phyloP scores from a whole-genome alignment of 2,888 invertebrate genomes.

The Meiosimyza decipiens region DNA sequence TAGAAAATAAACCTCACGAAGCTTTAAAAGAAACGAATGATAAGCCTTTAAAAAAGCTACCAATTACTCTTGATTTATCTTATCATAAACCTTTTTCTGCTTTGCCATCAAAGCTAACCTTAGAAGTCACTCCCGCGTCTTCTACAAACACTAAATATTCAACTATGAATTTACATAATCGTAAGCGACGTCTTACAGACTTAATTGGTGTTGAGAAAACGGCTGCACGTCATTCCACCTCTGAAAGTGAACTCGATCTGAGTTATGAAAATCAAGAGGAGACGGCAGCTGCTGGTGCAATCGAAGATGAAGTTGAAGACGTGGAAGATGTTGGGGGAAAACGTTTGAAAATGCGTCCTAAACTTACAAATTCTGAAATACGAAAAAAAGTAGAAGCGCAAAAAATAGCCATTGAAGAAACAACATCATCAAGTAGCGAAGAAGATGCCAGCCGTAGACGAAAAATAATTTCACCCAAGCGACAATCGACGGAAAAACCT shows the following conservation, averaged over 20 bases:
- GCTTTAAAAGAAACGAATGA: background rate
- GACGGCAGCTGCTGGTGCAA: constrained; percentile 40
- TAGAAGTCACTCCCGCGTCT: constrained; percentile 17
- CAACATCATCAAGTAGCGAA: constrained; percentile 61
- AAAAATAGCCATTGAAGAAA: constrained; percentile 55
- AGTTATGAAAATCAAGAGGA: constrained; percentile 69
- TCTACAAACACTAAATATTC: constrained; percentile 6
- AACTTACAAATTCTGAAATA: constrained; percentile 55
- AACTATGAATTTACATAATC: constrained; percentile 45
- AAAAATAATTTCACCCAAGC: constrained; percentile 53
- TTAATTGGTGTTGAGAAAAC: constrained; percentile 47
- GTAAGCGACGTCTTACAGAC: constrained; percentile 60
- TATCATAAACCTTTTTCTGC: background rate
- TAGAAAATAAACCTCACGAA: background rate
- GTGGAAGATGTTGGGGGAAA: constrained; percentile 61
- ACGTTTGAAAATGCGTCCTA: constrained; percentile 62
- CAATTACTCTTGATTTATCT: background rate
- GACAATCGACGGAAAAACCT: constrained; percentile 30
- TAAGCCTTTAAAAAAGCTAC: background rate
- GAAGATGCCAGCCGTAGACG: constrained; percentile 54
- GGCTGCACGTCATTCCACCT: constrained; percentile 53
- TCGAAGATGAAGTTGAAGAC: constrained; percentile 36
- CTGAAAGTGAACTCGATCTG: constrained; percentile 62
- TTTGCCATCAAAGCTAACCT: background rate
- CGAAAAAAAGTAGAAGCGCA: constrained; percentile 63